Conservation (phyloP, 2,888 invertebrate species). For the Cordylochernes scorpioides region DNA sequence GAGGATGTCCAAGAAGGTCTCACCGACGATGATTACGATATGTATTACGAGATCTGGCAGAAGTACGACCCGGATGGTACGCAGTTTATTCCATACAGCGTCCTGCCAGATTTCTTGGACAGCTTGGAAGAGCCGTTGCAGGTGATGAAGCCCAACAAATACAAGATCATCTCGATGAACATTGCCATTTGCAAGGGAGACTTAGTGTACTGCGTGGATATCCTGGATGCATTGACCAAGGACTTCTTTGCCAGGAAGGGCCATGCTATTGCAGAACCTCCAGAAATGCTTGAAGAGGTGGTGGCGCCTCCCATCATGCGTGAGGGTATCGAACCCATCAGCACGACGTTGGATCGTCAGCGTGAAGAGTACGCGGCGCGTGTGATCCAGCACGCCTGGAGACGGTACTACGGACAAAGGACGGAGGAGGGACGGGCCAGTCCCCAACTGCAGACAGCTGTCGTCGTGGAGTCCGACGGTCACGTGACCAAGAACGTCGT, state of each 20-base stretch:
- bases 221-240: constrained; percentile 86
- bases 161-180: constrained; percentile 94
- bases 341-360: constrained; percentile 79
- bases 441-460: constrained; percentile 39
- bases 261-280: constrained; percentile 72
- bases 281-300: constrained; percentile 56
- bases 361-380: constrained; percentile 87
- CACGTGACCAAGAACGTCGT: constrained; percentile 62
- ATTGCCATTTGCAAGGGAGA: constrained; percentile 91
- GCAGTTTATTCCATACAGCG: constrained; percentile 81
- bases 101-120: constrained; percentile 78
- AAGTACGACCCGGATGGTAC: constrained; percentile 93
- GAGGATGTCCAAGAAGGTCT: constrained; percentile 58
- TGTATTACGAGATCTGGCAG: constrained; percentile 99
- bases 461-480: constrained; percentile 54
- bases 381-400: constrained; percentile 80
- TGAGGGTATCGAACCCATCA: constrained; percentile 72
- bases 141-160: constrained; percentile 93
- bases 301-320: constrained; percentile 51
- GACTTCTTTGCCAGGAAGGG: constrained; percentile 94
- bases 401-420: constrained; percentile 43
- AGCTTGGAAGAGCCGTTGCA: constrained; percentile 85
- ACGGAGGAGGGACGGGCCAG: constrained; percentile 16
- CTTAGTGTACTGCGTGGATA: constrained; percentile 92
- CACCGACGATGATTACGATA: constrained; percentile 94